phyloP scores from a whole-genome alignment of 2,888 invertebrate genomes.

The Coelinius sp. region DNA sequence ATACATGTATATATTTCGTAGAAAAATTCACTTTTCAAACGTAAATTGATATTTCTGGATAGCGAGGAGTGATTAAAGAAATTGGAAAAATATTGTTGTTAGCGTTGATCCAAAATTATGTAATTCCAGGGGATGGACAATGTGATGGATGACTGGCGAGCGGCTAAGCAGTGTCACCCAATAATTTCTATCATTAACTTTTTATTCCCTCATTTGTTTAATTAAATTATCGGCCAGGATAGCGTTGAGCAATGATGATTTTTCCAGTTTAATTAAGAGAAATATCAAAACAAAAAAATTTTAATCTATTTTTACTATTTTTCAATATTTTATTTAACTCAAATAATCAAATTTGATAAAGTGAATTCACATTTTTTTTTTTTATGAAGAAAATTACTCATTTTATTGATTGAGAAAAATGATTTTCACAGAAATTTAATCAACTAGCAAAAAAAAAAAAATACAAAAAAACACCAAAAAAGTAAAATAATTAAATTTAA shows the following conservation, averaged over 20 bases:
- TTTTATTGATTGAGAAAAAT: not conserved
- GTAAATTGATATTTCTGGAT: not conserved
- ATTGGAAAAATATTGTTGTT: constrained; percentile 68
- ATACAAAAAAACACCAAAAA: constrained; percentile 5
- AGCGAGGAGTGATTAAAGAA: constrained; percentile 28
- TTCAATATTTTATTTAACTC: constrained; percentile 25
- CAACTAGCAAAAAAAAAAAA: constrained; percentile 47
- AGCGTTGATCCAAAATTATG: constrained; percentile 59
- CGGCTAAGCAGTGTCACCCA: constrained; percentile 54
- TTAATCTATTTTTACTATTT: too few species aligned
- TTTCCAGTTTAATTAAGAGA: constrained; percentile 59
- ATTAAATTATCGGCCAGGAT: constrained; percentile 45
- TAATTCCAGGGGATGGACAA: constrained; percentile 62
- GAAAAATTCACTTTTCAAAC: not conserved
- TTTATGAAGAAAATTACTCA: not conserved
- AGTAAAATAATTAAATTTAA: constrained; percentile 21
- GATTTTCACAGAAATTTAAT: not conserved
- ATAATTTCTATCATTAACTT: constrained; percentile 54
- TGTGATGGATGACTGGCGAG: constrained; percentile 60
- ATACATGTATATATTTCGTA: not conserved
- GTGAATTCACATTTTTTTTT: constrained; percentile 16
- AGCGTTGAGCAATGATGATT: constrained; percentile 67
- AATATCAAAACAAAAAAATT: not conserved
- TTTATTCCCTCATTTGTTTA: constrained; percentile 38
- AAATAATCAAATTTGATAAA: not conserved